Conservation (phyloP, 2,113 vertebrate genomes). For the Nothocercus nigrocapillus region DNA sequence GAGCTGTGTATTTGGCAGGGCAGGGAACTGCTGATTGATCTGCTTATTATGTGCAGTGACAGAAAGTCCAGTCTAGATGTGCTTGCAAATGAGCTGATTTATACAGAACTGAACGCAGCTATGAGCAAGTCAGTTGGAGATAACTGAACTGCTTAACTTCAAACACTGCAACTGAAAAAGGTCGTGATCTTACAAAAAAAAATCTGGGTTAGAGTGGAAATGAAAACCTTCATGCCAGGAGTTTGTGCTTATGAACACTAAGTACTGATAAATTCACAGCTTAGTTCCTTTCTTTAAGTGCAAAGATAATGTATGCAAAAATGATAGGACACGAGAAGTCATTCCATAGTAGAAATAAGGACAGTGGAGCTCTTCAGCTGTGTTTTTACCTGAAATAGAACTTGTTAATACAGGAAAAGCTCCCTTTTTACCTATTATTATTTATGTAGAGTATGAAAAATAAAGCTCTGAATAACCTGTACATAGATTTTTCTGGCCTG, state of each 20-base stretch:
- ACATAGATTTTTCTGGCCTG: not conserved
- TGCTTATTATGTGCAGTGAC: not conserved
- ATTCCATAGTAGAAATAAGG: not conserved
- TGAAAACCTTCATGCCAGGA: not conserved
- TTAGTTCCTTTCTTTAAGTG: not conserved
- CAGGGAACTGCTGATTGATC: constrained; percentile 1
- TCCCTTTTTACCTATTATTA: not conserved
- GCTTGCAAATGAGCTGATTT: not conserved
- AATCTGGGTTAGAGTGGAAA: not conserved
- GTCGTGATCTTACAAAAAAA: constrained; percentile 19
- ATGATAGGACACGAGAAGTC: not conserved
- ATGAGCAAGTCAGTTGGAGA: not conserved
- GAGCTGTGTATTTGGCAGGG: not conserved
- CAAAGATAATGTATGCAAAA: not conserved
- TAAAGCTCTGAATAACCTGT: not conserved
- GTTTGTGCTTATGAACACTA: not conserved
- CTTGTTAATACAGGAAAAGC: not conserved
- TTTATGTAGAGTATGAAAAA: not conserved
- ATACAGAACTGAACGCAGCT: not conserved
- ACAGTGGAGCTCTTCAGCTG: not conserved
- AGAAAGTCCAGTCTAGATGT: not conserved
- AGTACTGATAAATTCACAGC: not conserved
- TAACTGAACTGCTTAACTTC: constrained; percentile 2
- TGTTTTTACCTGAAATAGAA: not conserved
- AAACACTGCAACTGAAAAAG: not conserved